phyloP scores from a whole-genome alignment of 2,797 vertebrate species.

The Vireo griseus region DNA sequence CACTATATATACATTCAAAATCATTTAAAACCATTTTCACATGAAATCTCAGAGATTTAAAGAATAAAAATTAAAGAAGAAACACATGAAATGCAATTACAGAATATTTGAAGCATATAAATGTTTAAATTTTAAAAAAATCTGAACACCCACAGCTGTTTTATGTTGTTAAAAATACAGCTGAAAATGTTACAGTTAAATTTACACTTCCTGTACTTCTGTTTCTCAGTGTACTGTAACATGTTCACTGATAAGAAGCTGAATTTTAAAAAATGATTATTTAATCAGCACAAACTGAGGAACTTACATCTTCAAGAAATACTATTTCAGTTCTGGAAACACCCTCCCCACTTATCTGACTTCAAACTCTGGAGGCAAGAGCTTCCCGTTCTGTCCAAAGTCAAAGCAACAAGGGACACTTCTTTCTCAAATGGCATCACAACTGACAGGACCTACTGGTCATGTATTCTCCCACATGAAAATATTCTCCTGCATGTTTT shows the following conservation, averaged over 20 bases:
- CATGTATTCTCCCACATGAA: accelerated
- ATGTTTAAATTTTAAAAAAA: not conserved
- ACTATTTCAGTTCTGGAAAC: not conserved
- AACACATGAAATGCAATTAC: not conserved
- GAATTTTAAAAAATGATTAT: not conserved
- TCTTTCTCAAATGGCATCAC: not conserved
- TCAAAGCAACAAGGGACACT: not conserved
- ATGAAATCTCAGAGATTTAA: not conserved
- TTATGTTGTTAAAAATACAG: not conserved
- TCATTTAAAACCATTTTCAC: not conserved
- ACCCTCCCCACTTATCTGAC: not conserved
- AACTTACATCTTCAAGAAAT: not conserved
- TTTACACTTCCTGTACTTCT: not conserved
- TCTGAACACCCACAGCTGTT: not conserved
- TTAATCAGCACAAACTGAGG: not conserved
- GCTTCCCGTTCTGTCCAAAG: not conserved
- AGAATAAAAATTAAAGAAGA: not conserved
- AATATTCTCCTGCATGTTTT: not conserved
- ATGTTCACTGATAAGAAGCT: not conserved
- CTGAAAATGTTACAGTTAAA: not conserved
- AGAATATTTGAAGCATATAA: not conserved
- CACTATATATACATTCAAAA: not conserved
- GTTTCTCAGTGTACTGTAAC: not conserved
- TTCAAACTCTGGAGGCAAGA: not conserved
- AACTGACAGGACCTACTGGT: not conserved